Evolutionary conservation across 2,888 invertebrate genomes (phyloP).

Genomic region (Fabriciana adippe): DNA sequence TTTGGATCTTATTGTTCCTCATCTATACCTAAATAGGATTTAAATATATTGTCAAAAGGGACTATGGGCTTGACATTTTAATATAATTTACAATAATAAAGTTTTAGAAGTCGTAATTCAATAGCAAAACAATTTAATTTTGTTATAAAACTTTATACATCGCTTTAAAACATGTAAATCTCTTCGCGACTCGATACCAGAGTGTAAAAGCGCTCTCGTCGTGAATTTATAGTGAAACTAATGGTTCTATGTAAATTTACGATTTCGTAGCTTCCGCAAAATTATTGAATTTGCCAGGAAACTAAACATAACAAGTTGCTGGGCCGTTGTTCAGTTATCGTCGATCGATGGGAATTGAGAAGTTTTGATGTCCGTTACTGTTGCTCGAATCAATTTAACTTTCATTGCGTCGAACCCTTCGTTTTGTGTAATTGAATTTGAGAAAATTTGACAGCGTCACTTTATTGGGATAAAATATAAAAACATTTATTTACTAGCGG

Average conservation of each 20-base stretch:
- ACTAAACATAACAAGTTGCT: conserved; percentile 38
- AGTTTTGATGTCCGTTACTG: conserved; percentile 59
- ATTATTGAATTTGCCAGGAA: conserved; percentile 41
- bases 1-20: too few relatives aligned
- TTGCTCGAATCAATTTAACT: conserved; percentile 53
- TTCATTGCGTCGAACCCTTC: conserved; percentile 30
- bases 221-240: conserved; percentile 33
- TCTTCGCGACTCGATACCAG: conserved; percentile 15
- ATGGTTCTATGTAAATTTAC: conserved; percentile 38
- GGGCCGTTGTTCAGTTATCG: conserved; percentile 33
- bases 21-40: too few relatives aligned
- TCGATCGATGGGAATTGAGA: conserved; percentile 45
- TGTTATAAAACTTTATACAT: neutral
- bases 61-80: too few relatives aligned
- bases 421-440: conserved; percentile 27
- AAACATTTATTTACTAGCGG: neutral
- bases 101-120: neutral
- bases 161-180: conserved; percentile 17
- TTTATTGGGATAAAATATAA: neutral
- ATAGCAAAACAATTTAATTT: neutral
- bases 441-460: neutral
- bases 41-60: too few relatives aligned
- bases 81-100: too few relatives aligned
- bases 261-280: conserved; percentile 38
- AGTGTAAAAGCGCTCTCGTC: conserved; percentile 10